Evolutionary conservation across 2,113 vertebrate genomes (phyloP).

Genomic region (Emydura subglobosa): DNA sequence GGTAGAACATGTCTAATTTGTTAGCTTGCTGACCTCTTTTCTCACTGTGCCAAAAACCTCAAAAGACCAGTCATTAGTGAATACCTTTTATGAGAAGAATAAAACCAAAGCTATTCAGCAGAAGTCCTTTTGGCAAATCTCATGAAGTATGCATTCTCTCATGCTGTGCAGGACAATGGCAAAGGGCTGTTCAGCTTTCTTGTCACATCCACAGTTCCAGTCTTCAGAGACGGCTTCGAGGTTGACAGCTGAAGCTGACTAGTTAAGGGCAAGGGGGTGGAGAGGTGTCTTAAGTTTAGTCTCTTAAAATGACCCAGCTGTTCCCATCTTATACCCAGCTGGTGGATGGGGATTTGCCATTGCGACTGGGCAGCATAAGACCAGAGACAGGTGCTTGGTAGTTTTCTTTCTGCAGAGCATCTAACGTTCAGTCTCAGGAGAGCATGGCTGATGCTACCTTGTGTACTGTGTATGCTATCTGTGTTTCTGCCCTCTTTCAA

Average conservation of each 20-base stretch:
- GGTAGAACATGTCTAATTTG: constrained; percentile 65
- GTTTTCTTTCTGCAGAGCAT: neutral
- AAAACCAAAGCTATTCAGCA: neutral
- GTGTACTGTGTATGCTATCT: neutral
- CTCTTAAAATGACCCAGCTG: constrained; percentile 68
- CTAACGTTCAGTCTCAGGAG: neutral
- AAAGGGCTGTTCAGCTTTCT: constrained; percentile 47
- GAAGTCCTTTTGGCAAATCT: constrained; percentile 40
- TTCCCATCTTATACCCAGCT: constrained; percentile 62
- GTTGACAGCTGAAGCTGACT: constrained; percentile 65
- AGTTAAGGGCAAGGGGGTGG: constrained; percentile 43
- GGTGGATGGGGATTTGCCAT: constrained; percentile 51
- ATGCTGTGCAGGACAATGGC: constrained; percentile 44
- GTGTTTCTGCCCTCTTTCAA: neutral
- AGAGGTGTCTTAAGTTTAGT: constrained; percentile 31
- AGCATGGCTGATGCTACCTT: neutral
- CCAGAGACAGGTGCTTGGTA: constrained; percentile 39
- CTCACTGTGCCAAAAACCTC: constrained; percentile 27
- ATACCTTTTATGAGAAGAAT: constrained; percentile 33
- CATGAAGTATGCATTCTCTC: constrained; percentile 34
- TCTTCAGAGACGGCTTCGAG: constrained; percentile 47
- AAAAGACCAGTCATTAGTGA: constrained; percentile 11
- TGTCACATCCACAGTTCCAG: constrained; percentile 56
- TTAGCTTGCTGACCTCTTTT: constrained; percentile 65
- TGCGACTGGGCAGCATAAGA: constrained; percentile 42